Conservation (phyloP, 2,113 vertebrate genomes). For the Vombatus ursinus region DNA sequence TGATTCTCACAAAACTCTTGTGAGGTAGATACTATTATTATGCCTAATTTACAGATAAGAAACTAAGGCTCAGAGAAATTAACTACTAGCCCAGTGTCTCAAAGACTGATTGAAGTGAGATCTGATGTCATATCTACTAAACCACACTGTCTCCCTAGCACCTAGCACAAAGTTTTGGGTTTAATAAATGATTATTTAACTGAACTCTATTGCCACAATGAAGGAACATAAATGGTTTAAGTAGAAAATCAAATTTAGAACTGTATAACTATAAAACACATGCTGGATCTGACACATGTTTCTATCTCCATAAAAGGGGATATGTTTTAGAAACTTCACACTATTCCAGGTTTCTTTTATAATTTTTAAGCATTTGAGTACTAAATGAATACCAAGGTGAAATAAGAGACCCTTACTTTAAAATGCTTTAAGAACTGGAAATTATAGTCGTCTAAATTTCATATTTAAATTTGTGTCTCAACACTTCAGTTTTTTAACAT, state of each 20-base stretch:
- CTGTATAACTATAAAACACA: constrained; percentile 14
- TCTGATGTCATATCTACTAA: not conserved
- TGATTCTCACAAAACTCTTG: not conserved
- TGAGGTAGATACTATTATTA: not conserved
- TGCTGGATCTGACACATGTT: not conserved
- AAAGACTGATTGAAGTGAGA: not conserved
- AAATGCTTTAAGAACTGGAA: not conserved
- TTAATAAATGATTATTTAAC: not conserved
- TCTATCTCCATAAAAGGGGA: constrained; percentile 38
- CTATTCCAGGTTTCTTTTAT: not conserved
- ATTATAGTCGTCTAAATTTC: not conserved
- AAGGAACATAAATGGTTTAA: not conserved
- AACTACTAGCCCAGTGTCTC: not conserved
- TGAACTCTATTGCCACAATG: not conserved
- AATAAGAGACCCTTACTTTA: not conserved
- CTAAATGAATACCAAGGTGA: not conserved
- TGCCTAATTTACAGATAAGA: not conserved
- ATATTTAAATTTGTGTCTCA: constrained; percentile 15
- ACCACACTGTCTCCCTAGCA: not conserved
- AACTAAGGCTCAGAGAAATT: not conserved
- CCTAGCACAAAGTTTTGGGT: not conserved
- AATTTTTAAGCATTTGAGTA: not conserved
- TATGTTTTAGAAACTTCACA: constrained; percentile 2
- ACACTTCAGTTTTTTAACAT: constrained; percentile 17
- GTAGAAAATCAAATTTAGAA: not conserved